Percentiles rank a stretch among this genome's conserved stretches.
Conservation (phyloP, 2,888 invertebrate genomes). For the Atethmia centrago region DNA sequence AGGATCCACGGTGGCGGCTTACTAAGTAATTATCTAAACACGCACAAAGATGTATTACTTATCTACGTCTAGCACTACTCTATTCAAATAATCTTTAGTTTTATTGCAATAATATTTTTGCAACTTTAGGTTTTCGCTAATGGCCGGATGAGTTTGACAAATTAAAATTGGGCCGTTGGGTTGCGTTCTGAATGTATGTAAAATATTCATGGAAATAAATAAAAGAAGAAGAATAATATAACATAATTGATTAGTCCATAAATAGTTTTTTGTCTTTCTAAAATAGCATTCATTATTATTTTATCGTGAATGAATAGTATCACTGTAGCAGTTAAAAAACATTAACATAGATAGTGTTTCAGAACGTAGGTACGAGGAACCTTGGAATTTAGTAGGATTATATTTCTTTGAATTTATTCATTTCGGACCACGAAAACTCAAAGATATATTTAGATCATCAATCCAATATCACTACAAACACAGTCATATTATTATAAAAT, state of each 20-base stretch:
- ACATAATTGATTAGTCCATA: too few relatives aligned
- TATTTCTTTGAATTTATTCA: background rate
- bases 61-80: conserved; percentile 1
- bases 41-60: conserved; percentile 8
- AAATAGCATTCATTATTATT: background rate
- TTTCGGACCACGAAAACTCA: background rate
- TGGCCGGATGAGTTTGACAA: conserved; percentile 67
- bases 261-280: background rate
- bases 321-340: too few relatives aligned
- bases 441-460: too few relatives aligned
- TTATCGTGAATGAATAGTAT: background rate
- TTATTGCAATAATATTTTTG: conserved; percentile 50
- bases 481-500: background rate
- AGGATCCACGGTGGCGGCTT: conserved; percentile 81
- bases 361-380: conserved; percentile 13
- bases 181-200: conserved; percentile 39
- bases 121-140: conserved; percentile 54
- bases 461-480: background rate
- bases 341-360: conserved; percentile 7
- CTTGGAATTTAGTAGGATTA: conserved; percentile 16
- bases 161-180: conserved; percentile 39
- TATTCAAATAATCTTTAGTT: conserved; percentile 43
- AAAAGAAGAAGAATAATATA: background rate
- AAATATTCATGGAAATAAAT: background rate
- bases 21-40: conserved; percentile 1